Evolutionary conservation across 2,797 vertebrate genomes (phyloP), one percentile per base, ranked within the genome.

Genomic region (Propithecus perrieri): DNA sequence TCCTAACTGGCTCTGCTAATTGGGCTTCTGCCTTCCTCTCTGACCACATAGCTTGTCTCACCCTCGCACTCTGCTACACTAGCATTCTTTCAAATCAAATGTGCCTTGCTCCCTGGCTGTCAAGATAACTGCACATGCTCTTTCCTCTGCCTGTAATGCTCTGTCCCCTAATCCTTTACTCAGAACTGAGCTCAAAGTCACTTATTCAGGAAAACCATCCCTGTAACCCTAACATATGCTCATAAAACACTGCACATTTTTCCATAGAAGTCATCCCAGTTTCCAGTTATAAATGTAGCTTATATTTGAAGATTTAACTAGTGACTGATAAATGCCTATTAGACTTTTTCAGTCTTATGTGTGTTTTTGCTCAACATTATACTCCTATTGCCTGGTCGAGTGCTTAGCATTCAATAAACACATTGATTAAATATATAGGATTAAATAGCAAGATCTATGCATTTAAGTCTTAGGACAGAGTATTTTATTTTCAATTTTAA

Each of bases 401-500:
- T 59, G 10, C 43, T 30, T 85, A 6, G 8, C 24, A n/a, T 13
- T 91, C 46, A 50, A 22, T 59, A 41, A 65, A 57, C 38, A 38
- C 10, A n/a, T 38, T 67, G 26, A 48, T 65, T 84, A 4, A 63
- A 41, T 74, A 48, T 53, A 18, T 48, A 35, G 67, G 17, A 50
- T 69, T 71, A 53, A 55, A 79, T 67, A 61, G 18, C 8, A 92
- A 88, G 5, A 55, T 28, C 43, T 2, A 86, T 89, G 6, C 5
- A 78, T 50, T 72, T 67, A 13, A 28, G 48, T 65, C 88, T 91
- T 78, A 43, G 43, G 43, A 26, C 53, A 53, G 59, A 88, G 18
- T 50, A 85, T 79, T 94, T 84, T 59, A 53, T 88, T 81, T 94
- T 48, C 20, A 35, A 8, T 72, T 88, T 75, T 38, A 81, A 88